These are phyloP conservation scores for Synanceia verrucosa DNA, from an alignment of 2,797 vertebrate genomes.

Conservation along the genomic window DNA sequence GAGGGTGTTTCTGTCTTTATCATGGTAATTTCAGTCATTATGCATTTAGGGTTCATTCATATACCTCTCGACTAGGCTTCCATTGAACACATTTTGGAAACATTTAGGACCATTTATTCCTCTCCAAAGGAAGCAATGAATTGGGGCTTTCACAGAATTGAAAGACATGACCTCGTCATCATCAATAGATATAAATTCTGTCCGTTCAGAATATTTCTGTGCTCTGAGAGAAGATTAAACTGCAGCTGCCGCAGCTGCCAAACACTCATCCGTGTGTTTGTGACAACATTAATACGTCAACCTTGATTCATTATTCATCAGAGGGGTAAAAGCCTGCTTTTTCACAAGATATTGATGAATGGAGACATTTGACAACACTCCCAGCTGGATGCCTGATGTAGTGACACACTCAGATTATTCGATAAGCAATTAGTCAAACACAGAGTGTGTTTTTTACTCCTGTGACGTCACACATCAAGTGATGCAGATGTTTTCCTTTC, in stretches of 20 bases:
- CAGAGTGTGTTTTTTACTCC: background rate
- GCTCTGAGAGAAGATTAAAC: background rate
- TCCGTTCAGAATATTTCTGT: background rate
- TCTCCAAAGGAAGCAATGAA: background rate
- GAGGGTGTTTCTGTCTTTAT: background rate
- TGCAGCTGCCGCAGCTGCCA: constrained; percentile 24
- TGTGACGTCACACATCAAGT: constrained; percentile 3
- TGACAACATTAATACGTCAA: constrained; percentile 24
- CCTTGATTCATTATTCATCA: constrained; percentile 33
- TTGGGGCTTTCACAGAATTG: background rate
- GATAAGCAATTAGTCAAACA: constrained; percentile 31
- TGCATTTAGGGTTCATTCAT: background rate
- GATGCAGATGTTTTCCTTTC: constrained; percentile 3
- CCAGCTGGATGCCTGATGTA: constrained; percentile 40
- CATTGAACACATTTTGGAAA: background rate
- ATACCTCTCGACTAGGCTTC: background rate
- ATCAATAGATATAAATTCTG: background rate
- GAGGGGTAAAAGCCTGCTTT: constrained; percentile 8
- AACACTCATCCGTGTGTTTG: constrained; percentile 7
- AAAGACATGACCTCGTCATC: background rate
- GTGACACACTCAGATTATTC: constrained; percentile 19
- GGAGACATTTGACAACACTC: constrained; percentile 46
- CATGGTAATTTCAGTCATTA: background rate
- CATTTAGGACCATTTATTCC: background rate
- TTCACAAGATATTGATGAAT: constrained; percentile 44